phyloP scores from a whole-genome alignment of 2,797 vertebrate species.

The Artibeus jamaicensis region DNA sequence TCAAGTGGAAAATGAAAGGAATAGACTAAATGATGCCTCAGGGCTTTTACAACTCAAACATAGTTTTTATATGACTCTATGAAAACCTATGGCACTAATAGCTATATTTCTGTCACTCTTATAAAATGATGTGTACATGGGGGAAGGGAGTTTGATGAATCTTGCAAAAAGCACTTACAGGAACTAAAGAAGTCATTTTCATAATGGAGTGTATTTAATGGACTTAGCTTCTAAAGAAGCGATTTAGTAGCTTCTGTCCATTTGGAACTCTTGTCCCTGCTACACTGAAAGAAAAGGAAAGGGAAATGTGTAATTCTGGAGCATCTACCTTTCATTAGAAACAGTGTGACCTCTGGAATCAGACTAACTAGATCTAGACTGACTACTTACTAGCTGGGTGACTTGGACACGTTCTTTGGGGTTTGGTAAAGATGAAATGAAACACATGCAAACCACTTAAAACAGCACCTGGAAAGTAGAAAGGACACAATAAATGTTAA shows the following conservation, averaged over 20 bases:
- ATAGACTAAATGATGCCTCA: not conserved
- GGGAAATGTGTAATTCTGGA: not conserved
- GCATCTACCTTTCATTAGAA: not conserved
- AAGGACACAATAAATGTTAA: not conserved
- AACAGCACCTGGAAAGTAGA: not conserved
- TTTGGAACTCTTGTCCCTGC: slow-evolving; percentile 29
- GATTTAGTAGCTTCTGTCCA: slow-evolving; percentile 54
- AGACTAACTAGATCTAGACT: not conserved
- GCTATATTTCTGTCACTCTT: slow-evolving; percentile 45
- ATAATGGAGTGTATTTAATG: slow-evolving; percentile 66
- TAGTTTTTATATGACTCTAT: slow-evolving; percentile 10
- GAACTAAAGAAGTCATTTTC: slow-evolving; percentile 62
- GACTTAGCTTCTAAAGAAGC: slow-evolving; percentile 59
- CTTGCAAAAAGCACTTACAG: slow-evolving; percentile 68
- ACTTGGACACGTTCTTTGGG: not conserved
- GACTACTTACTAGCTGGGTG: not conserved
- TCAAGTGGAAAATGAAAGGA: not conserved
- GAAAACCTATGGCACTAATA: slow-evolving; percentile 32
- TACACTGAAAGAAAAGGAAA: not conserved
- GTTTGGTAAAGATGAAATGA: not conserved
- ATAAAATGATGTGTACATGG: slow-evolving; percentile 36
- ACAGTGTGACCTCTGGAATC: not conserved
- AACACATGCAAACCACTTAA: not conserved
- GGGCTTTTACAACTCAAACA: not conserved
- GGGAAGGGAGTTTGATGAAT: slow-evolving; percentile 60